Evolutionary conservation across 2,888 invertebrate species (phyloP).

Genomic region (Eledona agricola): DNA sequence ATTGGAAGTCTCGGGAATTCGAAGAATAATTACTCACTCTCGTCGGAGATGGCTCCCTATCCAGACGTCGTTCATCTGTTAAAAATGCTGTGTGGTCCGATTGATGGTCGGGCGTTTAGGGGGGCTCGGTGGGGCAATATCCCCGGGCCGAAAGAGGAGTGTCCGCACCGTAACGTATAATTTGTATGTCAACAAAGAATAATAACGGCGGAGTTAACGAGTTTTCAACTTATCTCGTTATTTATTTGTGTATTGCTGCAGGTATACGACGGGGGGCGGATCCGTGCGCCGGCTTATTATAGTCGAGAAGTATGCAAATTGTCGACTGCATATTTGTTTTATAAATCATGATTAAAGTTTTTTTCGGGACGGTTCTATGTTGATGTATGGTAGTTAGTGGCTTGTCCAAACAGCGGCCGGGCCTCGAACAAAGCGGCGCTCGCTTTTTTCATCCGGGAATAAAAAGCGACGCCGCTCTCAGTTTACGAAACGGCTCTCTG

Average conservation of each 20-base stretch:
- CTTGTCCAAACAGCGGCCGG: conserved; percentile 31
- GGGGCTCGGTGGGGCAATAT: conserved; percentile 32
- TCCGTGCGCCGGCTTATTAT: conserved; percentile 43
- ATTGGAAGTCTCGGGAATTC: no score
- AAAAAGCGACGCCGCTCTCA: conserved; percentile 1
- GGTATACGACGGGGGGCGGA: conserved; percentile 42
- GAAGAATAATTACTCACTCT: no score
- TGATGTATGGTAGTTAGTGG: conserved; percentile 34
- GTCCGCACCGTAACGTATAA: conserved; percentile 58
- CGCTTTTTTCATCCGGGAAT: conserved; percentile 15
- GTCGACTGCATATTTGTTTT: conserved; percentile 51
- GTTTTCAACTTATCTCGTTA: conserved; percentile 60
- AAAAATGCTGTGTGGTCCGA: conserved; percentile 34
- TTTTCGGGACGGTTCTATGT: conserved; percentile 22
- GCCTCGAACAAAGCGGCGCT: conserved; percentile 31
- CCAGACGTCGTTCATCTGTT: conserved; percentile 10
- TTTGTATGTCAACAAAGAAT: conserved; percentile 63
- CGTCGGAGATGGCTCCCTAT: no score
- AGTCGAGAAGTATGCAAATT: conserved; percentile 51
- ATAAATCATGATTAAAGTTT: conserved; percentile 50
- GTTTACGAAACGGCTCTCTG: conserved; percentile 29
- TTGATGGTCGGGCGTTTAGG: conserved; percentile 11
- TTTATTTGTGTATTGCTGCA: conserved; percentile 55
- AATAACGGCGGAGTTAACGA: conserved; percentile 61
- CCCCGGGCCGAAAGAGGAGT: conserved; percentile 47